Percentiles rank a stretch among this genome's conserved stretches.
phyloP scores from a whole-genome alignment of 2,797 vertebrate species.

The Vespertilio murinus region DNA sequence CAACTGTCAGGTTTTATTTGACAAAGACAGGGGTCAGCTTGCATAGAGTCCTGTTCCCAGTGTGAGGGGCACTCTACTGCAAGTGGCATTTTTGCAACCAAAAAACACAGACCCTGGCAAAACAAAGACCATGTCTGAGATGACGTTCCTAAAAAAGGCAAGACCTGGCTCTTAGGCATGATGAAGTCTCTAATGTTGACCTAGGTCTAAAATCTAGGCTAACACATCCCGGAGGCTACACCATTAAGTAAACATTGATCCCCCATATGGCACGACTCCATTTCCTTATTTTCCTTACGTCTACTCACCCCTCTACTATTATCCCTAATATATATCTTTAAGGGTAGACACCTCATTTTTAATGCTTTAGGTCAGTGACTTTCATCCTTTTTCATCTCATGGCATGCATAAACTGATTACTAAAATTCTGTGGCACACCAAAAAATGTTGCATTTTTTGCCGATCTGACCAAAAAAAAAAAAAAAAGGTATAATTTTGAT shows the following conservation, averaged over 20 bases:
- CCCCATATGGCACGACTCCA: not conserved
- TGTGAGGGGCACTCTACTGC: accelerated
- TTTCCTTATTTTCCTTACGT: not conserved
- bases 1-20: not conserved
- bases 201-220: not conserved
- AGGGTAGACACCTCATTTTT: not conserved
- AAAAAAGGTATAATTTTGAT: too few relatives aligned
- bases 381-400: not conserved
- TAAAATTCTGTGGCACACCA: not conserved
- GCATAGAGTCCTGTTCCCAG: not conserved
- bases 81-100: not conserved
- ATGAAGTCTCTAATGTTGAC: not conserved
- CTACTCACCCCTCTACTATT: not conserved
- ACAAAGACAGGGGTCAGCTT: not conserved
- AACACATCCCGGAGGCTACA: not conserved
- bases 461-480: too few relatives aligned
- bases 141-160: not conserved
- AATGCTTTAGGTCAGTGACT: not conserved
- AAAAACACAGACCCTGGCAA: too few relatives aligned
- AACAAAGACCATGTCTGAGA: not conserved
- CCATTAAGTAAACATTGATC: not conserved
- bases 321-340: not conserved
- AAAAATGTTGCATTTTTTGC: not conserved
- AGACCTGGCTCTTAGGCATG: not conserved
- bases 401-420: not conserved